A percentile compares a stretch with the other conserved stretches of the same genome.
Conservation (phyloP, 1,140 invertebrate species). For the Drosophila chauvacae region DNA sequence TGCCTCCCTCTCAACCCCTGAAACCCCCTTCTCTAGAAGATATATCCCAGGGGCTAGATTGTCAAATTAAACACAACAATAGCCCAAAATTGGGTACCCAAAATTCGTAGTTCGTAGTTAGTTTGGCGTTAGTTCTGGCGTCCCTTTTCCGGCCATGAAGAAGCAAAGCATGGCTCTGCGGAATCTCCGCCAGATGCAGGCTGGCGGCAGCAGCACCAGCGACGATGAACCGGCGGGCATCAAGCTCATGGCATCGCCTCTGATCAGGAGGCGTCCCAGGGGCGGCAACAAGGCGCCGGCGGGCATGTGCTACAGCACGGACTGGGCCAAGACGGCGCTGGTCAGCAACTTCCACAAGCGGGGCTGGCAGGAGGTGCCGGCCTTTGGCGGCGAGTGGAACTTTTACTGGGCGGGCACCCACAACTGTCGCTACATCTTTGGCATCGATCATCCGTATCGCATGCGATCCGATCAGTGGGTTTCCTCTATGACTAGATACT, state of each 20-base stretch:
- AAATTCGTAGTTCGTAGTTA: constrained; percentile 34
- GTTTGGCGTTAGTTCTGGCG: background rate
- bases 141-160: constrained; percentile 6
- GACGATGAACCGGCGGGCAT: constrained; percentile 1
- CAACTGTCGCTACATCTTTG: constrained; percentile 70
- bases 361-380: constrained; percentile 59
- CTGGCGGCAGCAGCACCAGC: constrained; percentile 4
- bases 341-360: constrained; percentile 60
- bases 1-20: background rate
- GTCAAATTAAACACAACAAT: constrained; percentile 12
- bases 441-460: constrained; percentile 71
- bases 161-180: background rate
- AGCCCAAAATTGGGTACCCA: background rate
- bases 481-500: too few species aligned
- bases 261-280: background rate
- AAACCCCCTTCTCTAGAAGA: background rate
- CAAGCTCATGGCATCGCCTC: background rate
- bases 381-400: constrained; percentile 64
- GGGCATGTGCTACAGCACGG: constrained; percentile 57
- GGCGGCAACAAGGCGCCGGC: background rate
- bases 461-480: constrained; percentile 77
- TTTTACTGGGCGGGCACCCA: constrained; percentile 70
- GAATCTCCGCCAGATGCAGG: constrained; percentile 12
- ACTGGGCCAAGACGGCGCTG: constrained; percentile 59
- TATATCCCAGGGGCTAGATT: background rate